Percentiles rank a stretch among this genome's conserved stretches.
phyloP scores from a whole-genome alignment of 2,888 invertebrate species.

The Physocephala rufipes region DNA sequence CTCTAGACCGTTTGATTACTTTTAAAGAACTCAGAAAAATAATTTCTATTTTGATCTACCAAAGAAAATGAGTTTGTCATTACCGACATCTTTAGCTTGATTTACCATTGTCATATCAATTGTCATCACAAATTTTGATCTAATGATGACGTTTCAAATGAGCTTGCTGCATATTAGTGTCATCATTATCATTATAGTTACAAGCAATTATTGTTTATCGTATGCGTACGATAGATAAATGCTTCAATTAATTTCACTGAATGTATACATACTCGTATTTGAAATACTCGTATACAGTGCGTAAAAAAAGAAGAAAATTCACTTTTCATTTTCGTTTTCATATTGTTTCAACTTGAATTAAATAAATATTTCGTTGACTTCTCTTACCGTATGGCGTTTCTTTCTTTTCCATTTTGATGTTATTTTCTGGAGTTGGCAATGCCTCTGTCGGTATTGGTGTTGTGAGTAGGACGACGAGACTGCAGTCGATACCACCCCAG shows the following conservation, averaged over 20 bases:
- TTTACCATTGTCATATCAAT: constrained; percentile 33
- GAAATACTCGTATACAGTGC: not conserved
- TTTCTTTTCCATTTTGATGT: constrained; percentile 82
- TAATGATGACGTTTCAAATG: constrained; percentile 7
- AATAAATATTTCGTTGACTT: constrained; percentile 23
- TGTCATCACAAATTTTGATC: too few relatives aligned
- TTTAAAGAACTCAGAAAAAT: too few relatives aligned
- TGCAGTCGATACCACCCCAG: constrained; percentile 89
- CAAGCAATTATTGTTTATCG: too few relatives aligned
- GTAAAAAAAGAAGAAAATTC: not conserved
- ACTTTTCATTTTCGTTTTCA: not conserved
- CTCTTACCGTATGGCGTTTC: constrained; percentile 92
- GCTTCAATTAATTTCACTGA: too few relatives aligned
- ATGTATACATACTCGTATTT: too few relatives aligned
- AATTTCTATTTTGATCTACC: too few relatives aligned
- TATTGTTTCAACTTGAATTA: too few relatives aligned
- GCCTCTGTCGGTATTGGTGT: constrained; percentile 70
- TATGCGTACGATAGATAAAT: too few relatives aligned
- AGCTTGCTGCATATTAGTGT: too few relatives aligned
- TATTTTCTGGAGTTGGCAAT: constrained; percentile 70
- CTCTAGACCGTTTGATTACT: too few relatives aligned
- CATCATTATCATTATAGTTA: too few relatives aligned
- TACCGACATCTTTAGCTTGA: constrained; percentile 30
- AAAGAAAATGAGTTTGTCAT: too few relatives aligned
- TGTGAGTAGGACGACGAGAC: constrained; percentile 77